Percentiles rank a stretch among this genome's conserved stretches.
phyloP scores from a whole-genome alignment of 2,113 vertebrate genomes.

The Odontesthes bonariensis region DNA sequence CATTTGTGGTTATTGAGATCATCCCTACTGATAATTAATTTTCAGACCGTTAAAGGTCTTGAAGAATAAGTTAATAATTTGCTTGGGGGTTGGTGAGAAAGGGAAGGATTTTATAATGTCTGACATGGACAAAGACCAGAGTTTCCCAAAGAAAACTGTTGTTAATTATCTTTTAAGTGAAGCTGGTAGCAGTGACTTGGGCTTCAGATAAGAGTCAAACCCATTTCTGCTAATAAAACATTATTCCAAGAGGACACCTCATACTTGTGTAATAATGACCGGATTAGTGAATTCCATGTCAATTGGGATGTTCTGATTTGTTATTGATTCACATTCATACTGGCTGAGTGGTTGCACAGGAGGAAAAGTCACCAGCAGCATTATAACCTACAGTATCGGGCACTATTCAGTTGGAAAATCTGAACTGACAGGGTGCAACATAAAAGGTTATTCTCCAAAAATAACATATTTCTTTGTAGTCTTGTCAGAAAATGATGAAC shows the following conservation, averaged over 20 bases:
- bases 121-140: background rate
- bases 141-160: slow-evolving; percentile 10
- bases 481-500: slow-evolving; percentile 11
- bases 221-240: background rate
- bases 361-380: slow-evolving; percentile 19
- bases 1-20: background rate
- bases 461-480: background rate
- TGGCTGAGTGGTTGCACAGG: slow-evolving; percentile 6
- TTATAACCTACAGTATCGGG: slow-evolving; percentile 9
- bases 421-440: slow-evolving; percentile 23
- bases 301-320: slow-evolving; percentile 25
- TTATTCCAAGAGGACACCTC: background rate
- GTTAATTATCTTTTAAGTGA: slow-evolving; percentile 28
- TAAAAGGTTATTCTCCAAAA: slow-evolving; percentile 19
- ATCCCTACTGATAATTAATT: slow-evolving; percentile 8
- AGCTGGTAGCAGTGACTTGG: background rate
- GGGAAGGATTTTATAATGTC: background rate
- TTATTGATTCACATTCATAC: slow-evolving; percentile 39
- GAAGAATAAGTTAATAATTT: slow-evolving; percentile 7
- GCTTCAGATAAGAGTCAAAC: slow-evolving; percentile 9
- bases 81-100: background rate
- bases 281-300: slow-evolving; percentile 12
- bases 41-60: slow-evolving; percentile 12
- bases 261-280: slow-evolving; percentile 22
- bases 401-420: slow-evolving; percentile 26